phyloP scores from a whole-genome alignment of 2,888 invertebrate genomes.

The Smittia aterrima region DNA sequence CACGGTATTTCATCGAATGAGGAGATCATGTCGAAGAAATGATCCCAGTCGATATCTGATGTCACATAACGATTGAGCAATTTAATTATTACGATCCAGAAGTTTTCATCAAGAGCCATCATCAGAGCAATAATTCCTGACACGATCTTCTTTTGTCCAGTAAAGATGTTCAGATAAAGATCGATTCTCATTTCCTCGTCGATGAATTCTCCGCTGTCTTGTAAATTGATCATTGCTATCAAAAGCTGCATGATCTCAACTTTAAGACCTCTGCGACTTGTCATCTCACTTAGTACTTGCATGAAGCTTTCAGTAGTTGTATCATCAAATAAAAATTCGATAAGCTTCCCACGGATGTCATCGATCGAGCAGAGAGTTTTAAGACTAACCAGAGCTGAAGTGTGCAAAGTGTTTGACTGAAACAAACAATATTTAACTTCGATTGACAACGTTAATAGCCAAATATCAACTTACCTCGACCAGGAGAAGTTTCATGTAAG shows the following conservation, averaged over 20 bases:
- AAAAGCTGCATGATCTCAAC: not conserved
- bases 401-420: no score
- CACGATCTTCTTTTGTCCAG: not conserved
- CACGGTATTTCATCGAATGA: not conserved
- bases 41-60: not conserved
- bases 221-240: not conserved
- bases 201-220: not conserved
- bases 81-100: not conserved
- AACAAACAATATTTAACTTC: no score
- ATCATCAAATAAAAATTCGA: not conserved
- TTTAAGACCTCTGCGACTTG: not conserved
- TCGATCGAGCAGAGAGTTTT: not conserved
- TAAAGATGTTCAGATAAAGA: not conserved
- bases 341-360: not conserved
- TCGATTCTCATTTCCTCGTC: not conserved
- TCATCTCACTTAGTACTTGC: not conserved
- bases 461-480: not conserved
- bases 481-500: not conserved
- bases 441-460: no score
- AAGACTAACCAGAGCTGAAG: no score
- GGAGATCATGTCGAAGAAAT: not conserved
- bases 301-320: not conserved
- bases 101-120: not conserved
- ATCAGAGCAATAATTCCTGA: not conserved
- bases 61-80: not conserved